These are phyloP conservation scores for Tridacna gigas DNA, from an alignment of 2,888 invertebrate genomes.

Conservation along the genomic window DNA sequence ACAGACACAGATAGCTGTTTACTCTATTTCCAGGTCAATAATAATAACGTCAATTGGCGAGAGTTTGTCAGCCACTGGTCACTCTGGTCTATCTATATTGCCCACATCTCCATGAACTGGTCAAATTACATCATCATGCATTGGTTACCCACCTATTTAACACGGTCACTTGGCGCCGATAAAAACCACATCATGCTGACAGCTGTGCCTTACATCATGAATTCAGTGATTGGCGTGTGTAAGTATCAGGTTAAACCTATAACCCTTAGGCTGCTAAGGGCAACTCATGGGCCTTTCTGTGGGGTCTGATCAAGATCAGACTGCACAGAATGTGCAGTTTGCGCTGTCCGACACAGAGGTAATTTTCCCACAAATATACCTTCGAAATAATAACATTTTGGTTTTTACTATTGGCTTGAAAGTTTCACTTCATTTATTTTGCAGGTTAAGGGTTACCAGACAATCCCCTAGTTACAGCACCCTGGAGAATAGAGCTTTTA, in stretches of 20 bases:
- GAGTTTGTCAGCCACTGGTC: conserved; percentile 90
- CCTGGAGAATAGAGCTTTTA: too few species aligned
- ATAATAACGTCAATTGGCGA: conserved; percentile 88
- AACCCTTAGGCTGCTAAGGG: too few species aligned
- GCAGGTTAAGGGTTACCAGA: too few species aligned
- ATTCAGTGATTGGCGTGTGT: conserved; percentile 90
- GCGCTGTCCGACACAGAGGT: too few species aligned
- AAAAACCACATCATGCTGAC: conserved; percentile 90
- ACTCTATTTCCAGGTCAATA: conserved; percentile 85
- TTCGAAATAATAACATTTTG: too few species aligned
- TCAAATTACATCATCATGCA: conserved; percentile 92
- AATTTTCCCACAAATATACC: too few species aligned
- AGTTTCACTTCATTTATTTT: too few species aligned
- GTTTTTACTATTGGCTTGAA: too few species aligned
- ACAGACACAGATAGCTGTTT: not conserved
- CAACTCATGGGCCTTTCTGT: too few species aligned
- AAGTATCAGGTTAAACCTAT: conserved; percentile 78
- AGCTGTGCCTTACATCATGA: conserved; percentile 90
- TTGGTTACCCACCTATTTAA: conserved; percentile 91
- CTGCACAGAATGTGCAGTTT: too few species aligned
- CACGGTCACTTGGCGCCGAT: conserved; percentile 88
- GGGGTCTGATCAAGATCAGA: too few species aligned
- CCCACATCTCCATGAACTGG: conserved; percentile 93
- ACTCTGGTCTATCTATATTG: conserved; percentile 90
- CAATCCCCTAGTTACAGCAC: too few species aligned